Evolutionary conservation across 2,797 vertebrate genomes (phyloP), one percentile per base, ranked within the genome.

Genomic region (Pseudochaenichthys georgianus): DNA sequence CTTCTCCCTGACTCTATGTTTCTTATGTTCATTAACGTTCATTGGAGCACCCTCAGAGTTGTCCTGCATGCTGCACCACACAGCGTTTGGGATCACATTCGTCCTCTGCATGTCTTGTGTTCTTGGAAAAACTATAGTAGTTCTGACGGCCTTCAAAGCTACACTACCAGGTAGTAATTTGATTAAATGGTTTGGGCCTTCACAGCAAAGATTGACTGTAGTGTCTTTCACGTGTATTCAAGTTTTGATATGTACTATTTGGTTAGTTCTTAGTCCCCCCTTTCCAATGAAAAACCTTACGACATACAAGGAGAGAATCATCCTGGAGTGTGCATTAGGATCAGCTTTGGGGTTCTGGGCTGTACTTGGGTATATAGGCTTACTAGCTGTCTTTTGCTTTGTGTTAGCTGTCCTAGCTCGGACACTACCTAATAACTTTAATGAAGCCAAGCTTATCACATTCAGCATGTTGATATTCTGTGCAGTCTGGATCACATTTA

Each of bases 51-150:
- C 93, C 50, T 88, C 92, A 65, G 83, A 85, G 2, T 92, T 88
- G 91, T 91, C 92, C 74, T 93, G 92, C 83, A 90, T 92, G 87
- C 80, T 94, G 72, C 89, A 91, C 1, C 91, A 93, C 79, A 90
- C 90, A 64, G 78, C 83, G 0, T 93, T 93, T 77, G 89, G 91
- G 4, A 88, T 92, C 70, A 92, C 88, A 19, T 93, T 93, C 5
- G 89, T 92, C 66, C 87, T 93, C 70, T 93, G 88, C 19, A 90
- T 90, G 53, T 88, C 88, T 34, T 92, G 90, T 73, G 75, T 92
- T 73, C 82, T 93, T 34, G 90, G 83, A 3, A 93, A 93, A 89
- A 94, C 91, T 48, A 66, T 92, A 71, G 88, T 93, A 13, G 93
- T 94, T 61, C 76, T 93, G 59, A 90, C 92, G 88, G 90, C 89